Percentiles rank a stretch among this genome's conserved stretches.
These are phyloP conservation scores for Hoplodrina ambigua DNA, from an alignment of 2,888 invertebrate species.

Conservation along the genomic window DNA sequence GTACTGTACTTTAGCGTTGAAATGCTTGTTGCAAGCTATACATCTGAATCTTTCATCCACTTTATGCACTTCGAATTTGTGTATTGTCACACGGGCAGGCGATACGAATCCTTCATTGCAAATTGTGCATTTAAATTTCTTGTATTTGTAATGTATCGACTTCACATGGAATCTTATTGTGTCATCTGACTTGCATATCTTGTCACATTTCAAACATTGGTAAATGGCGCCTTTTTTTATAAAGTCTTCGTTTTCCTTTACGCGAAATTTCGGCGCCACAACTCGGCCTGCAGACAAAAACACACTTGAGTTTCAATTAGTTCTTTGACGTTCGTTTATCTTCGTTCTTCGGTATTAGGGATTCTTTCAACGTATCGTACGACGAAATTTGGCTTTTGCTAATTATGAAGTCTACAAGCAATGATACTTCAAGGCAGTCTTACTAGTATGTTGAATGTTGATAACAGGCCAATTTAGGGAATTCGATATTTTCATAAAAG, in stretches of 20 bases:
- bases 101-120: constrained; percentile 77
- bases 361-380: too few relatives aligned
- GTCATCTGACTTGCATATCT: constrained; percentile 20
- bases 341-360: neutral
- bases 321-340: neutral
- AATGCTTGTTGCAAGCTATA: constrained; percentile 78
- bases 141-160: constrained; percentile 75
- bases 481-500: too few relatives aligned
- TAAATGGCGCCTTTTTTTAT: neutral
- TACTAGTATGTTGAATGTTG: too few relatives aligned
- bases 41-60: constrained; percentile 80
- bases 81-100: constrained; percentile 68
- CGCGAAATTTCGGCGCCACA: neutral
- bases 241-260: neutral
- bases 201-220: neutral
- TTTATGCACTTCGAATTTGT: constrained; percentile 77
- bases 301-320: neutral
- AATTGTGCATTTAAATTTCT: constrained; percentile 68
- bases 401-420: too few relatives aligned
- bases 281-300: neutral
- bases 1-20: constrained; percentile 75
- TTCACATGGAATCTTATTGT: constrained; percentile 76
- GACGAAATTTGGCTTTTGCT: too few relatives aligned
- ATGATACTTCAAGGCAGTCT: too few relatives aligned
- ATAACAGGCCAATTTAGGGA: too few relatives aligned